Base-by-base conservation (phyloP, 2,113 vertebrate species). In the Typhlomys cinereus region DNA sequence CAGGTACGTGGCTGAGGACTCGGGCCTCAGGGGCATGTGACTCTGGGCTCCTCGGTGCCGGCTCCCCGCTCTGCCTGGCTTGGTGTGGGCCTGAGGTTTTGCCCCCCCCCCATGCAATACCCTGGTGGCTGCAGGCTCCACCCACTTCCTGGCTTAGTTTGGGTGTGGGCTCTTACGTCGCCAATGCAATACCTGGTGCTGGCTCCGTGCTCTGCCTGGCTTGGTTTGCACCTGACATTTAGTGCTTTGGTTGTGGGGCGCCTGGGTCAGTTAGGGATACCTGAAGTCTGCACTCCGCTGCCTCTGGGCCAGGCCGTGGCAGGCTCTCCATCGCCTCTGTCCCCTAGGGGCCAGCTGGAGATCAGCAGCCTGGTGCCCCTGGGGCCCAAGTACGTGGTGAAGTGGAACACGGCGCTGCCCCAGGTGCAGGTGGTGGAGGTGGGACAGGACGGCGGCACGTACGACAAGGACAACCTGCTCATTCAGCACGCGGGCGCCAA, bases 401-500 rank as follows among this genome's bases (percentile, higher is more conserved):
- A 99, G 97, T 99, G 99, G 99, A 99, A 98, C 92, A 98, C 99
- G 4, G 98, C 99, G n/a, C 95, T 99, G 69, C 98, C 98, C 0
- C 99, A 99, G 97, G 98, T 99, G 76, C 99, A 99, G 87, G 99
- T 99, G 39, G 98, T 99, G 15, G 99, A 99, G 95, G 99, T 99
- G 71, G 99, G 99, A 12, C 99, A 99, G 97, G 99, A 99, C 52
- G 97, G 97, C 0, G 74, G 97, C 0, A 5, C 97, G 88, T 98
- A 98, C 0, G 98, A 98, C 95, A 99, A 98, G 96, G 99, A 99
- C 76, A 98, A 95, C 0, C 4, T 97, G 0, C 96, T 98, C 85
- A 98, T 98, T 95, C 99, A 98, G 89, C 98, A 98, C 0, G 96
- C 98, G 0, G 98, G 98, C 0, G 88, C 98, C 95, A 99, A 97